These are phyloP conservation scores for Lepisosteus osseus DNA, from an alignment of 2,113 vertebrate species.

Conservation along the genomic window DNA sequence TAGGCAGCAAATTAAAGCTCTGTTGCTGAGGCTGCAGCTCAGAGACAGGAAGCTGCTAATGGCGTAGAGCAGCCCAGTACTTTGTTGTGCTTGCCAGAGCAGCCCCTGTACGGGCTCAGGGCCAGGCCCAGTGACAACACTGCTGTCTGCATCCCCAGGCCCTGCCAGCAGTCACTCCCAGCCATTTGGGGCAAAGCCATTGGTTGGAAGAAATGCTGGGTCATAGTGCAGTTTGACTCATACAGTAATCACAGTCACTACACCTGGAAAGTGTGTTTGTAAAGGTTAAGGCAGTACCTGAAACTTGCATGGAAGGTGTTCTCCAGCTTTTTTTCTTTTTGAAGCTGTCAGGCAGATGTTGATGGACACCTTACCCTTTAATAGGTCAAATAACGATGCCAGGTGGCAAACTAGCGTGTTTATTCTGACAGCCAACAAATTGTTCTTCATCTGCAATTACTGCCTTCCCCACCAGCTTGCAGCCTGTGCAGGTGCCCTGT, in stretches of 20 bases:
- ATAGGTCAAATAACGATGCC: neutral
- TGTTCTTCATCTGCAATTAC: neutral
- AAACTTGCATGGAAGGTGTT: no score
- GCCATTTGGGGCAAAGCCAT: neutral
- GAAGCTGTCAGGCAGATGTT: neutral
- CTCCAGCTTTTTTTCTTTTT: no score
- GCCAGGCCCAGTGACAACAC: no score
- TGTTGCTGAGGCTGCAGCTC: slow-evolving; percentile 2
- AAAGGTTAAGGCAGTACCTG: no score
- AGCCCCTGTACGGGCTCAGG: no score
- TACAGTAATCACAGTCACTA: no score
- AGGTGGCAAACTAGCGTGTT: neutral
- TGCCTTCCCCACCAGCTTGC: neutral
- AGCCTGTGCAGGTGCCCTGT: neutral
- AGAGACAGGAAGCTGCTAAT: slow-evolving; percentile 6
- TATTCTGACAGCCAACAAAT: neutral
- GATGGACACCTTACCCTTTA: neutral
- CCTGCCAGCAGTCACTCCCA: neutral
- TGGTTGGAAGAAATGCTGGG: neutral
- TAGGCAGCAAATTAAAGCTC: neutral
- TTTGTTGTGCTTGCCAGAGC: neutral
- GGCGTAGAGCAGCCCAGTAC: neutral
- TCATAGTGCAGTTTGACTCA: neutral
- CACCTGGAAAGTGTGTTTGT: no score
- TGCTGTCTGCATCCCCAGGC: no score